A percentile compares a stretch with the other conserved stretches of the same genome.
phyloP scores from a whole-genome alignment of 2,113 vertebrate species.

The Notothenia coriiceps region DNA sequence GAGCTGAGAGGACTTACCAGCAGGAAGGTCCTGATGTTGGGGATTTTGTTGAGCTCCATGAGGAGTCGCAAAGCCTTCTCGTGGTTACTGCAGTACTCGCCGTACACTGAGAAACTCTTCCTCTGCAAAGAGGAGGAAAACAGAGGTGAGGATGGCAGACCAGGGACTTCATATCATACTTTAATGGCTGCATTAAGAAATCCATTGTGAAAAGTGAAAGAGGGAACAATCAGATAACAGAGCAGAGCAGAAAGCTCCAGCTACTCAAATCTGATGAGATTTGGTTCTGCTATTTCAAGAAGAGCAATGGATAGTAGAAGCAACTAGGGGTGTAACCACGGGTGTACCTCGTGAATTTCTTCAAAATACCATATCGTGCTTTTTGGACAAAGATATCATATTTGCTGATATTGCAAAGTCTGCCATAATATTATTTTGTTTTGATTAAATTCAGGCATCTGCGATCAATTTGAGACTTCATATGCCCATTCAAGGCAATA shows the following conservation, averaged over 20 bases:
- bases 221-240: background rate
- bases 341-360: too few species aligned
- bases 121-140: slow-evolving; percentile 85
- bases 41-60: slow-evolving; percentile 97
- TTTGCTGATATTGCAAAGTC: too few species aligned
- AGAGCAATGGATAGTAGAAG: background rate
- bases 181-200: background rate
- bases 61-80: slow-evolving; percentile 97
- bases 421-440: too few species aligned
- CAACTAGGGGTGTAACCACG: too few species aligned
- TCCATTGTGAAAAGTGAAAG: background rate
- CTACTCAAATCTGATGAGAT: slow-evolving; percentile 5
- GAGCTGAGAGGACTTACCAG: slow-evolving; percentile 87
- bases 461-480: too few species aligned
- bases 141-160: slow-evolving; percentile 10
- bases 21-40: slow-evolving; percentile 92
- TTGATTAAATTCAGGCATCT: too few species aligned
- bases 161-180: background rate
- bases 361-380: too few species aligned
- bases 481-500: too few species aligned
- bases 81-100: slow-evolving; percentile 99
- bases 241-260: slow-evolving; percentile 11
- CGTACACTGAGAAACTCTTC: slow-evolving; percentile 94
- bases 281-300: background rate
- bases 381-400: too few species aligned